These are phyloP conservation scores for Teleopsis dalmanni DNA, from an alignment of 1,140 invertebrate genomes.

Conservation along the genomic window DNA sequence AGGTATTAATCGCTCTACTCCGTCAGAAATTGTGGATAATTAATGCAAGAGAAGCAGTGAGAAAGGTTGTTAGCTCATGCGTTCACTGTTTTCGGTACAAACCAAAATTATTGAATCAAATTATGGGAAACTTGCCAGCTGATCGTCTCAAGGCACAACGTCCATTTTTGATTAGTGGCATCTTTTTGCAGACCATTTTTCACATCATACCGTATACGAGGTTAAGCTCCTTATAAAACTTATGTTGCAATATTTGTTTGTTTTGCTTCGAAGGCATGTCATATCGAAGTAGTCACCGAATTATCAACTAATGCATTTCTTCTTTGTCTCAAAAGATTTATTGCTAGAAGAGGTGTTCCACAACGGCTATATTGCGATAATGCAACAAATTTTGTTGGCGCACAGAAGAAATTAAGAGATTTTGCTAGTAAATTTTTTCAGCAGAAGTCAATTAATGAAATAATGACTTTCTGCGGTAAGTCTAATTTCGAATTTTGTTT, in stretches of 20 bases:
- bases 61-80: slow-evolving; percentile 5
- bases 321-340: slow-evolving; percentile 30
- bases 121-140: slow-evolving; percentile 2
- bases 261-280: slow-evolving; percentile 8
- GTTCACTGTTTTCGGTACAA: slow-evolving; percentile 6
- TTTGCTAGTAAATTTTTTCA: slow-evolving; percentile 7
- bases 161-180: slow-evolving; percentile 1
- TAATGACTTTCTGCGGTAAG: not conserved
- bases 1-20: slow-evolving; percentile 4
- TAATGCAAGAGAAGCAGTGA: slow-evolving; percentile 5
- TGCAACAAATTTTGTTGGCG: slow-evolving; percentile 34
- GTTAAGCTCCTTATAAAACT: not conserved
- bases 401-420: slow-evolving; percentile 14
- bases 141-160: not conserved
- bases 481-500: slow-evolving; percentile 20
- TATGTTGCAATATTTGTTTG: slow-evolving; percentile 11
- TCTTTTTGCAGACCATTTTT: slow-evolving; percentile 10
- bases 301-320: slow-evolving; percentile 29
- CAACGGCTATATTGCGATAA: slow-evolving; percentile 27
- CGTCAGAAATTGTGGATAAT: slow-evolving; percentile 7
- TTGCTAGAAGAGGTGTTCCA: slow-evolving; percentile 14
- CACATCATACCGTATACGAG: slow-evolving; percentile 5
- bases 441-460: not conserved
- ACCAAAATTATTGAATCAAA: slow-evolving; percentile 4
- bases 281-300: slow-evolving; percentile 12